These are phyloP conservation scores for Margarornis squamiger DNA, from an alignment of 2,797 vertebrate species.

Conservation along the genomic window DNA sequence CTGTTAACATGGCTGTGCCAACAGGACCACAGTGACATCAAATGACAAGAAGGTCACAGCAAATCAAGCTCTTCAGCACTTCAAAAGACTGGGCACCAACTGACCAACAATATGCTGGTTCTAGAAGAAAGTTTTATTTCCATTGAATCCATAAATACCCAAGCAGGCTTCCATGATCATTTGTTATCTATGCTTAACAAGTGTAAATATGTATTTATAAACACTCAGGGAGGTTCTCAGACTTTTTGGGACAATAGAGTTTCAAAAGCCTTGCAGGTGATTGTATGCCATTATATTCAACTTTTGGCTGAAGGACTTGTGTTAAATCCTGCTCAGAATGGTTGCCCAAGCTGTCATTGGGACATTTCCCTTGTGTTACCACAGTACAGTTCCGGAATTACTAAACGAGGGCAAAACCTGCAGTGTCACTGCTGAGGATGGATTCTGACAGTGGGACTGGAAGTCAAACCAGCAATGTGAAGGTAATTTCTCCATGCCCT, in stretches of 20 bases:
- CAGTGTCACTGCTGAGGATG: accelerated
- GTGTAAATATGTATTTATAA: background rate
- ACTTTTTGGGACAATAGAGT: background rate
- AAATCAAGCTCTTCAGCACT: background rate
- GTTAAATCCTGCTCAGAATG: background rate
- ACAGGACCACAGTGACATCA: background rate
- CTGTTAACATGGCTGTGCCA: background rate
- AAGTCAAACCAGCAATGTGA: background rate
- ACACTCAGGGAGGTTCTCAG: too few species aligned
- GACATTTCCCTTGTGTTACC: background rate
- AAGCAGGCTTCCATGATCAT: background rate
- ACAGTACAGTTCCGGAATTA: background rate
- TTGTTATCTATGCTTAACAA: background rate
- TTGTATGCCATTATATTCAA: background rate
- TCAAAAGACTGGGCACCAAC: background rate
- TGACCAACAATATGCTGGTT: background rate
- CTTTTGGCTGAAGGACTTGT: background rate
- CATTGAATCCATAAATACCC: background rate
- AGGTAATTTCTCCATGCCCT: accelerated
- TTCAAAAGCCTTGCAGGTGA: background rate
- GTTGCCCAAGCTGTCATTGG: background rate
- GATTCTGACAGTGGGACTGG: background rate
- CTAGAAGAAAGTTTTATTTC: background rate
- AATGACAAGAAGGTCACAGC: background rate
- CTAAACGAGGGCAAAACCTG: background rate